A percentile compares a stretch with the other conserved stretches of the same genome.
Evolutionary conservation across 64 coral and sea anemone species (phyloP).

Genomic region (Montipora foliosa): DNA sequence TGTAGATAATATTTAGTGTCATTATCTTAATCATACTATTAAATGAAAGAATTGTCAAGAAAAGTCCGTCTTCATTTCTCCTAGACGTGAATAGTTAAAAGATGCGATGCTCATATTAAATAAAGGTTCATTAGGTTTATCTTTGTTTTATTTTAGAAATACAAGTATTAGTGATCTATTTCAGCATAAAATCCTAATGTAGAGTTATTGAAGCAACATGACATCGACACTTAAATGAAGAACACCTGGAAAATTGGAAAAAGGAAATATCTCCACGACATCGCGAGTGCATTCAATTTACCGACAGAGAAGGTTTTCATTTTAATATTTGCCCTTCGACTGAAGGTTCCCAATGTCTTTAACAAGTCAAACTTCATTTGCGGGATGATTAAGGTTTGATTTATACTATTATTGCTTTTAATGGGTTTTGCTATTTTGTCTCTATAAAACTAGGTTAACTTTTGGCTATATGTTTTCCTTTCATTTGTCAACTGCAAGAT

Average conservation of each 20-base stretch:
- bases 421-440: not conserved
- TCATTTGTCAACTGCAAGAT: not conserved
- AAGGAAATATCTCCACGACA: not conserved
- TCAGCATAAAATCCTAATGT: not conserved
- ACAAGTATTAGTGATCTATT: not conserved
- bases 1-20: not conserved
- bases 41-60: not conserved
- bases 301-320: not conserved
- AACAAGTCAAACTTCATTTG: slow-evolving; percentile 41
- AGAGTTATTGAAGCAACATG: not conserved
- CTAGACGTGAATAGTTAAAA: not conserved
- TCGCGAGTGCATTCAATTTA: not conserved
- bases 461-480: not conserved
- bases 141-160: not conserved
- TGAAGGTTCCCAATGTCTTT: slow-evolving; percentile 2
- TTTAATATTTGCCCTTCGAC: not conserved
- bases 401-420: slow-evolving; percentile 21
- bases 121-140: not conserved
- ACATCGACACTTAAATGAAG: not conserved
- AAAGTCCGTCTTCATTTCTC: not conserved
- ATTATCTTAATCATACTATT: too few relatives aligned
- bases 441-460: slow-evolving; percentile 12
- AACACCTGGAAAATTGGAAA: slow-evolving; percentile 16
- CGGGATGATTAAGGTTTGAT: slow-evolving; percentile 12
- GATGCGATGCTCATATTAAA: not conserved